Conservation (phyloP, 2,797 vertebrate genomes). For the Cuculus canorus region DNA sequence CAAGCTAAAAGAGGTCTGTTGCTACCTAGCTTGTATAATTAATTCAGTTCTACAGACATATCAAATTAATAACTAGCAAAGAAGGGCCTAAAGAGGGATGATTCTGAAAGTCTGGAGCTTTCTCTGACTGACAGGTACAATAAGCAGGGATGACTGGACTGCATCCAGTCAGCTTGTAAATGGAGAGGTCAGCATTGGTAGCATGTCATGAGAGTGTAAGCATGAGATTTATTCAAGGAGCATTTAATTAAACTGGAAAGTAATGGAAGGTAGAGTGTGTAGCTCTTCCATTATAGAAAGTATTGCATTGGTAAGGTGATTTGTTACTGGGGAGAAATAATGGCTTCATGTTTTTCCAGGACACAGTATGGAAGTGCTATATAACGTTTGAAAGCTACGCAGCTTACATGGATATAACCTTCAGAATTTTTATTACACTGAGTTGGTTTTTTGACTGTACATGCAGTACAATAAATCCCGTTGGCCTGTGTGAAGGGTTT, state of each 20-base stretch:
- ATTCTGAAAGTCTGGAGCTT: conserved; percentile 24
- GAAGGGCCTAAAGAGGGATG: background rate
- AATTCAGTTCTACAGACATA: conserved; percentile 35
- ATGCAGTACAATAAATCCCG: background rate
- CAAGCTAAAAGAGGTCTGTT: background rate
- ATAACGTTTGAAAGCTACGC: background rate
- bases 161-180: conserved; percentile 51
- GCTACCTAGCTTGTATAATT: background rate
- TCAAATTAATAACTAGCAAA: conserved; percentile 51
- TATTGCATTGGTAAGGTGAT: conserved; percentile 1
- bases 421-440: background rate
- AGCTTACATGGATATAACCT: background rate
- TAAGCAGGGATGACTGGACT: conserved; percentile 48
- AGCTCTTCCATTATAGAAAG: conserved; percentile 58
- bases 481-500: background rate
- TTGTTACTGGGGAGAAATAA: conserved; percentile 18
- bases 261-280: conserved; percentile 51
- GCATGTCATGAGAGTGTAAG: conserved; percentile 57
- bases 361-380: background rate
- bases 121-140: conserved; percentile 36
- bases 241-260: conserved; percentile 73
- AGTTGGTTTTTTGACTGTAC: background rate
- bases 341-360: conserved; percentile 21
- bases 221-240: conserved; percentile 63
- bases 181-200: conserved; percentile 25